These are phyloP conservation scores for Orchestes rusci DNA, from an alignment of 2,888 invertebrate species.

Conservation along the genomic window DNA sequence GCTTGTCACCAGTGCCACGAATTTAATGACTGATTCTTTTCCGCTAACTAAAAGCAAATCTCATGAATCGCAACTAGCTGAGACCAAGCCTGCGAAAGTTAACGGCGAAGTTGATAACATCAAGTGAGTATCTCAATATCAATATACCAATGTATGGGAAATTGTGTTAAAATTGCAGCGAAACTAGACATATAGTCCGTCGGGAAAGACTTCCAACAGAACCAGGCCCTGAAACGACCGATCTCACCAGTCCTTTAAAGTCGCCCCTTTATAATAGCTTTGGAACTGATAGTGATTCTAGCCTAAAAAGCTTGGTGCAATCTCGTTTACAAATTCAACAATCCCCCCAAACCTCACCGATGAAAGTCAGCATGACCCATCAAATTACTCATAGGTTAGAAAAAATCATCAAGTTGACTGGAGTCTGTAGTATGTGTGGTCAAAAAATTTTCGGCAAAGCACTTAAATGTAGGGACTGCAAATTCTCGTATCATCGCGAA, in stretches of 20 bases:
- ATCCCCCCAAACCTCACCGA: slow-evolving; percentile 45
- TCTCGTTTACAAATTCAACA: slow-evolving; percentile 54
- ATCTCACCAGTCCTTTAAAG: slow-evolving; percentile 47
- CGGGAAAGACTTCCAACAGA: slow-evolving; percentile 54
- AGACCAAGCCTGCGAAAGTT: slow-evolving; percentile 52
- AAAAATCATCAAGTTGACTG: slow-evolving; percentile 81
- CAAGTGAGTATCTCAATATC: slow-evolving; percentile 27
- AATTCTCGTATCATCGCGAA: slow-evolving; percentile 82
- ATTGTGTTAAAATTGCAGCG: background rate
- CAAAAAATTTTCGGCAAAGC: slow-evolving; percentile 59
- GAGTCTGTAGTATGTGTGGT: slow-evolving; percentile 84
- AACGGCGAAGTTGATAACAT: slow-evolving; percentile 27
- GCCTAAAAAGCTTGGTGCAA: too few relatives aligned
- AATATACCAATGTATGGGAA: background rate
- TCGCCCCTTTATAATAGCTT: slow-evolving; percentile 50
- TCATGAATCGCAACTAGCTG: slow-evolving; percentile 82
- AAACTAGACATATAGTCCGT: slow-evolving; percentile 23
- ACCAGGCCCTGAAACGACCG: slow-evolving; percentile 49
- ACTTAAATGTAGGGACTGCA: slow-evolving; percentile 90
- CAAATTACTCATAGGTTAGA: slow-evolving; percentile 86
- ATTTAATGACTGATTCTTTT: slow-evolving; percentile 48
- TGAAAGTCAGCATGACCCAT: slow-evolving; percentile 73
- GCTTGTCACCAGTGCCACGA: slow-evolving; percentile 42
- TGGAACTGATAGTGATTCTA: slow-evolving; percentile 46
- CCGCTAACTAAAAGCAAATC: slow-evolving; percentile 85